Percentiles rank a stretch among this genome's conserved stretches.
These are phyloP conservation scores for Dusona sp. DNA, from an alignment of 2,888 invertebrate species.

Conservation along the genomic window DNA sequence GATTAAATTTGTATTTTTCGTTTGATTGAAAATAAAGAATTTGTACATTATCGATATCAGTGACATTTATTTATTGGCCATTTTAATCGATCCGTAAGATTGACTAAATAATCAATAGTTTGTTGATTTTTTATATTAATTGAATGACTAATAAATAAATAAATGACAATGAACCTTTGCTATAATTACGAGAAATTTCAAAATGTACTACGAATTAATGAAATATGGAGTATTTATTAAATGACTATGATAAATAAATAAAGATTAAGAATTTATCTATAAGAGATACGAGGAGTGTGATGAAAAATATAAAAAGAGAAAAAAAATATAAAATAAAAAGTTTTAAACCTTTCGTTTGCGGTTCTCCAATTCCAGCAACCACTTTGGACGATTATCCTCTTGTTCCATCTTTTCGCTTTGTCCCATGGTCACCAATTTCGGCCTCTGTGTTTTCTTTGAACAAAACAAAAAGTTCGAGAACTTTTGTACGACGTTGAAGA, in stretches of 20 bases:
- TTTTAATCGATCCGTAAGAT: neutral
- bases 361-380: conserved; percentile 82
- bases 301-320: neutral
- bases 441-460: conserved; percentile 1
- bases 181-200: neutral
- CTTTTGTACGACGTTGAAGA: neutral
- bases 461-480: conserved; percentile 24
- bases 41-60: neutral
- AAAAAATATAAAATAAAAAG: conserved; percentile 4
- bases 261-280: no score
- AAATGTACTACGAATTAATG: neutral
- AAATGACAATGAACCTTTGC: neutral
- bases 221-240: neutral
- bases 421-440: conserved; percentile 49
- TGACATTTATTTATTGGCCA: neutral
- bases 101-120: neutral
- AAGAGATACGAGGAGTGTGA: neutral
- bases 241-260: neutral
- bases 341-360: conserved; percentile 81
- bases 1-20: neutral
- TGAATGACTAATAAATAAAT: neutral
- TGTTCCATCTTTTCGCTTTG: conserved; percentile 73
- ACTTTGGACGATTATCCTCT: conserved; percentile 79
- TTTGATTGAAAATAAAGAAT: neutral
- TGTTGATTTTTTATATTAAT: neutral